These are phyloP conservation scores for Drosophila truncata DNA, from an alignment of 1,140 invertebrate genomes.

Conservation along the genomic window DNA sequence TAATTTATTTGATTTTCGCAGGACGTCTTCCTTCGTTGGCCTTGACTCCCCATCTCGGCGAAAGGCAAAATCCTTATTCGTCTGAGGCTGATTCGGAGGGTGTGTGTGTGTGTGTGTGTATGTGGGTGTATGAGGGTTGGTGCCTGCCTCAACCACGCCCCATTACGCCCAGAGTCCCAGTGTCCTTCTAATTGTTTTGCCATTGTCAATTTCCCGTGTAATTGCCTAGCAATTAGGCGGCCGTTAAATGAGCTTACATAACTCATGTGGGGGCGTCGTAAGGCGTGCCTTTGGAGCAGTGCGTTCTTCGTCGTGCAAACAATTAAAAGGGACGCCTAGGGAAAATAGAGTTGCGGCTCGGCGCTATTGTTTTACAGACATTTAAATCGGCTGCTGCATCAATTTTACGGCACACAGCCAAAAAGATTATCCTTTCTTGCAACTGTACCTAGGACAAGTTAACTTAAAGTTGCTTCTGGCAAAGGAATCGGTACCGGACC, in stretches of 20 bases:
- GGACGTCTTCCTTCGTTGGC: slow-evolving; percentile 40
- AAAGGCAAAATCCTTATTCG: slow-evolving; percentile 28
- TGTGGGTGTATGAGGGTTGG: too few species aligned
- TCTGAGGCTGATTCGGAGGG: slow-evolving; percentile 4
- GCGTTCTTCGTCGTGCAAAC: slow-evolving; percentile 25
- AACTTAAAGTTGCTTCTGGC: neutral
- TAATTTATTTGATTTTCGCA: slow-evolving; percentile 75
- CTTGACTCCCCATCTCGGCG: slow-evolving; percentile 39
- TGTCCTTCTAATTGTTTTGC: slow-evolving; percentile 73
- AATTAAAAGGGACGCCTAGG: slow-evolving; percentile 55
- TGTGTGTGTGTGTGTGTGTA: slow-evolving; percentile 17
- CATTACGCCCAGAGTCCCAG: slow-evolving; percentile 51
- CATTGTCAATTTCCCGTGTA: slow-evolving; percentile 77
- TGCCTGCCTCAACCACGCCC: slow-evolving; percentile 51
- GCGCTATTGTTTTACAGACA: slow-evolving; percentile 5
- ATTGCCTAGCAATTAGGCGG: slow-evolving; percentile 70
- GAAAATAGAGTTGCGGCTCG: slow-evolving; percentile 5
- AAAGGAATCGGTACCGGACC: neutral
- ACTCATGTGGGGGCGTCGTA: slow-evolving; percentile 39
- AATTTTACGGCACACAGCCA: neutral
- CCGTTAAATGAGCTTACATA: slow-evolving; percentile 64
- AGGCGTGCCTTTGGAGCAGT: slow-evolving; percentile 7
- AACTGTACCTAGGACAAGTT: neutral
- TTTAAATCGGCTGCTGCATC: neutral
- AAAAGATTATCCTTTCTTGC: neutral